Base-by-base conservation (phyloP, 2,113 vertebrate genomes). In the Ciconia boyciana region DNA sequence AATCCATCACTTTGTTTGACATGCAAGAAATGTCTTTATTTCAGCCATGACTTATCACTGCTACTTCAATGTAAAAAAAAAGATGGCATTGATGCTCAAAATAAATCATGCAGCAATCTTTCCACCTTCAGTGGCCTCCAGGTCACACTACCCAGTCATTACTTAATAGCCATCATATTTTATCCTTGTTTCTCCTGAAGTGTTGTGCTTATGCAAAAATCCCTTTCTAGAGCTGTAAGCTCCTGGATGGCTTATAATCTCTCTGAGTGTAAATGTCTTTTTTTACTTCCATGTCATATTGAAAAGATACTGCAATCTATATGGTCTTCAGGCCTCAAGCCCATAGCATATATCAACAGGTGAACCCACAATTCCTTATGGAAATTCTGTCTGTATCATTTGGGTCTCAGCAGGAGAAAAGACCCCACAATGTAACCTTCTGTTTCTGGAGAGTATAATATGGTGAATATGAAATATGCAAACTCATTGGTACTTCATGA, bases 261-360 rank as follows among this genome's bases (percentile, higher is more conserved):
- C 16, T 16, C 61, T 76, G 24, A 89, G 16, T 25, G 3, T 24
- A 82, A 87, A 34, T 54, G 7, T 15, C 19, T 31, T 55, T 66
- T 74, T 82, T 55, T 16, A 51, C 1, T 87, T 72, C 31, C 14
- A 12, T 29, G 7, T 11, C 4, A 31, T 57, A 68, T 34, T 64
- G 48, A 81, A 75, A 78, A 4, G 16, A 28, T 29, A 41, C 6
- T 49, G 9, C 8, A 29, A 60, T 39, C 25, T 62, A 0, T 31
- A 3, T 32, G 0, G 32, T 74, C 29, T 77, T 88, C 54, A 80
- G 49, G 22, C 19, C 69, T 69, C 72, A 48, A 26, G 2, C 10
- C 31, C 11, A 14, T 2, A 36, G 16, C 0, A 0, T 17, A 12
- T 43, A 55, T 28, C 32, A 68, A 60, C 26, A 89, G 52, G 29